Conservation (phyloP, 2,888 invertebrate genomes). For the Piscicola geometra region DNA sequence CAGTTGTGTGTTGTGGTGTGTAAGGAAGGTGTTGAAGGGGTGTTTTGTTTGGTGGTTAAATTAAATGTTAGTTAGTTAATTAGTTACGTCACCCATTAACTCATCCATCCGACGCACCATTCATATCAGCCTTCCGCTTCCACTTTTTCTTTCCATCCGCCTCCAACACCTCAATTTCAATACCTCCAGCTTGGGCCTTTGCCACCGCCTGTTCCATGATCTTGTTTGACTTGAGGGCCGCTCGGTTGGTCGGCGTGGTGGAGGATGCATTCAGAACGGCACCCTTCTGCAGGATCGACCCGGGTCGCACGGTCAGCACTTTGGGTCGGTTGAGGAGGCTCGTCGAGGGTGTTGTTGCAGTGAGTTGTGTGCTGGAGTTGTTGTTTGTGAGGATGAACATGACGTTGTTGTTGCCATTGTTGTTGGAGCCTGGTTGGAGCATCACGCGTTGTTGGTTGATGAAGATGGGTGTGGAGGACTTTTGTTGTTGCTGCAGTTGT, state of each 20-base stretch:
- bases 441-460: slow-evolving; percentile 1
- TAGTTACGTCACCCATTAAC: too few species aligned
- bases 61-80: neutral
- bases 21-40: neutral
- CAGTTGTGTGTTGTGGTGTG: neutral
- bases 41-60: neutral
- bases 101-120: too few species aligned
- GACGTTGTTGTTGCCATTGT: slow-evolving; percentile 10
- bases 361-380: slow-evolving; percentile 10
- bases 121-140: slow-evolving; percentile 34
- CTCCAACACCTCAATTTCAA: slow-evolving; percentile 30
- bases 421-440: slow-evolving; percentile 17
- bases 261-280: neutral
- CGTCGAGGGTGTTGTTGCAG: slow-evolving; percentile 5
- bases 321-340: slow-evolving; percentile 17
- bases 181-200: slow-evolving; percentile 37
- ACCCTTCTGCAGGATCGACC: neutral
- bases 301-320: slow-evolving; percentile 21
- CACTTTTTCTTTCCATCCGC: slow-evolving; percentile 36
- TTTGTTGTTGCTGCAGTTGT: slow-evolving; percentile 22
- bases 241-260: slow-evolving; percentile 22
- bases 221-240: slow-evolving; percentile 35
- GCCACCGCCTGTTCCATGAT: slow-evolving; percentile 39
- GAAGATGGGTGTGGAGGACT: neutral
- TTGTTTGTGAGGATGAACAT: slow-evolving; percentile 28